These are phyloP conservation scores for Notodonta ziczac DNA, from an alignment of 2,888 invertebrate genomes.

Conservation along the genomic window DNA sequence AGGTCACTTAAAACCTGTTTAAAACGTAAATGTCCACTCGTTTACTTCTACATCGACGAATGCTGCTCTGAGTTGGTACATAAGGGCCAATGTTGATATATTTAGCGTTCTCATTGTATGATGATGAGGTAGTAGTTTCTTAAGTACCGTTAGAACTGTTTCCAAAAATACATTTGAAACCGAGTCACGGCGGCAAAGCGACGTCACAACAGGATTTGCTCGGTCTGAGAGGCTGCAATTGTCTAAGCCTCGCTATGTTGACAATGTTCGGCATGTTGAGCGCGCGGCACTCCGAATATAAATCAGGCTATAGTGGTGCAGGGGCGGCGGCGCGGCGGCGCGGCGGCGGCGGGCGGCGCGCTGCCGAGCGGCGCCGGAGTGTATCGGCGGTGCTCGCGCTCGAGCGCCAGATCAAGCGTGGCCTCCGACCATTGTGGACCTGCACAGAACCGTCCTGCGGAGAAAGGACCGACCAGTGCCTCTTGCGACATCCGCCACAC, in stretches of 20 bases:
- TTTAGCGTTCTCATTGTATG: not conserved
- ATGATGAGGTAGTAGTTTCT: constrained; percentile 4
- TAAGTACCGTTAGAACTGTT: constrained; percentile 30
- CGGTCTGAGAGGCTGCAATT: constrained; percentile 40
- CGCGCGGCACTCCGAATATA: constrained; percentile 59
- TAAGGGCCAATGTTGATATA: constrained; percentile 6
- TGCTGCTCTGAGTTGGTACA: not conserved
- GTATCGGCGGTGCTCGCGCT: constrained; percentile 57
- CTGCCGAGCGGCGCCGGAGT: constrained; percentile 46
- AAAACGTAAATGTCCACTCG: constrained; percentile 30
- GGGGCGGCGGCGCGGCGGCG: constrained; percentile 40
- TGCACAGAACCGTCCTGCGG: constrained; percentile 62
- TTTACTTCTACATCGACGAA: not conserved
- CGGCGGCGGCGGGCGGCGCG: constrained; percentile 38
- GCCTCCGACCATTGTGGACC: constrained; percentile 75
- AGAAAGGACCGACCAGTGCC: constrained; percentile 68
- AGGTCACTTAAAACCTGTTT: constrained; percentile 22
- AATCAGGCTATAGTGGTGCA: constrained; percentile 55
- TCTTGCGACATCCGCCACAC: constrained; percentile 55
- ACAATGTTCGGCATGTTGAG: constrained; percentile 56
- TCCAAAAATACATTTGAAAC: constrained; percentile 32
- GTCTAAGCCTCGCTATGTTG: constrained; percentile 48
- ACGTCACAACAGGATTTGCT: constrained; percentile 57
- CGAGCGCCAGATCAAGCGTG: constrained; percentile 71
- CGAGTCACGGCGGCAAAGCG: constrained; percentile 31